A percentile compares a stretch with the other conserved stretches of the same genome.
phyloP scores from a whole-genome alignment of 2,113 vertebrate species.

The Martes martes region DNA sequence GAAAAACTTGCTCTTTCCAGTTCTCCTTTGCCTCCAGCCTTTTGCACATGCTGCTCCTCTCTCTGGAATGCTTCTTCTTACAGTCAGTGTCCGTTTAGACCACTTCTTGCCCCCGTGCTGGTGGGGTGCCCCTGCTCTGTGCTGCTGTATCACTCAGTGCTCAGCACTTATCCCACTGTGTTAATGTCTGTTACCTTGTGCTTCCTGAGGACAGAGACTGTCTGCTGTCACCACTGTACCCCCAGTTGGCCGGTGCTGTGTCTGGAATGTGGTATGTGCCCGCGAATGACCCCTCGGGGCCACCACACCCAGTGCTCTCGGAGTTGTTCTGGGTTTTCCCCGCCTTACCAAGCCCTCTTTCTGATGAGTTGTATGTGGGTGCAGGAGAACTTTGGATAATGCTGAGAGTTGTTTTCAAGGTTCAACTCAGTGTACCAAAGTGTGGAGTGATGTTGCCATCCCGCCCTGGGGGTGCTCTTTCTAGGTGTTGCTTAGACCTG shows the following conservation, averaged over 20 bases:
- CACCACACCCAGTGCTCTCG: neutral
- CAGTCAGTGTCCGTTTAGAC: neutral
- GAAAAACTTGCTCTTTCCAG: neutral
- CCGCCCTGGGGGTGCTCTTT: neutral
- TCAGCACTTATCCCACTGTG: neutral
- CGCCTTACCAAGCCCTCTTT: neutral
- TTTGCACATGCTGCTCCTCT: neutral
- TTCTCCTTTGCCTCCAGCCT: neutral
- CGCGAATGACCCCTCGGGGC: neutral
- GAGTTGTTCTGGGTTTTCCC: neutral
- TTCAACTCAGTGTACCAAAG: neutral
- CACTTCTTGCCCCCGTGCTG: neutral
- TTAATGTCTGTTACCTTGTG: slow-evolving; percentile 9
- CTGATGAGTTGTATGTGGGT: neutral
- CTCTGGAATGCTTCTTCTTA: neutral
- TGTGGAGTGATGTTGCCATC: neutral
- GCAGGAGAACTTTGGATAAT: neutral
- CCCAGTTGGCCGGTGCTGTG: neutral
- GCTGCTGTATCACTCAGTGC: neutral
- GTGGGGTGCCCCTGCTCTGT: neutral
- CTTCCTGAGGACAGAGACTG: neutral
- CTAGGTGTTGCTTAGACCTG: neutral
- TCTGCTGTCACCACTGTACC: neutral
- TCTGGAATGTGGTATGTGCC: neutral
- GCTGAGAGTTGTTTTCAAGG: neutral